These are phyloP conservation scores for Sebastes hopkinsi DNA, from an alignment of 2,797 vertebrate genomes.

Conservation along the genomic window DNA sequence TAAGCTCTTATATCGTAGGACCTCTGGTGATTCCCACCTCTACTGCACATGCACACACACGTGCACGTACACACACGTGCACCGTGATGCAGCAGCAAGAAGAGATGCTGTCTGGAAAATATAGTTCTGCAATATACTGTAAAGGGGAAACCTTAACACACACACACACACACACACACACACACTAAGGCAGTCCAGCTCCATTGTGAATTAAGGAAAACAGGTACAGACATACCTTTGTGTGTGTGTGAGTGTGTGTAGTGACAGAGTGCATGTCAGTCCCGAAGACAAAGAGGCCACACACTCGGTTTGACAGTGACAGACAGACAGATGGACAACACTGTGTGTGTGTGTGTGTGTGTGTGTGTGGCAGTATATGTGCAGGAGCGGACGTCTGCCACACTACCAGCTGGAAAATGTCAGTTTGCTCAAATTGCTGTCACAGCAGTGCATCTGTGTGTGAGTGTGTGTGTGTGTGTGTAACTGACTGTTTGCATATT, in stretches of 20 bases:
- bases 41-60: not conserved
- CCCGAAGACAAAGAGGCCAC: constrained; percentile 55
- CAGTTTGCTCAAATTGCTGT: constrained; percentile 67
- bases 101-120: not conserved
- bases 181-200: not conserved
- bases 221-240: not conserved
- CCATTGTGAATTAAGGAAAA: not conserved
- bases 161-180: not conserved
- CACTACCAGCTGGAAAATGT: constrained; percentile 73
- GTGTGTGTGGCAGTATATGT: constrained; percentile 16
- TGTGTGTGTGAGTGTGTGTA: constrained; percentile 3
- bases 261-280: constrained; percentile 39
- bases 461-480: constrained; percentile 14
- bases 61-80: not conserved
- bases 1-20: too few relatives aligned
- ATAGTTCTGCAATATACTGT: not conserved
- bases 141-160: not conserved
- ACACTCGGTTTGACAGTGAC: constrained; percentile 58
- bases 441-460: constrained; percentile 47
- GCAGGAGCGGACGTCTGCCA: constrained; percentile 59
- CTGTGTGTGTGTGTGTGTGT: constrained; percentile 1
- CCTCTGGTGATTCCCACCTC: too few relatives aligned
- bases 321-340: constrained; percentile 61
- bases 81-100: not conserved
- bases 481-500: constrained; percentile 58